phyloP scores from a whole-genome alignment of 2,797 vertebrate species.

The Lophotriccus pileatus region DNA sequence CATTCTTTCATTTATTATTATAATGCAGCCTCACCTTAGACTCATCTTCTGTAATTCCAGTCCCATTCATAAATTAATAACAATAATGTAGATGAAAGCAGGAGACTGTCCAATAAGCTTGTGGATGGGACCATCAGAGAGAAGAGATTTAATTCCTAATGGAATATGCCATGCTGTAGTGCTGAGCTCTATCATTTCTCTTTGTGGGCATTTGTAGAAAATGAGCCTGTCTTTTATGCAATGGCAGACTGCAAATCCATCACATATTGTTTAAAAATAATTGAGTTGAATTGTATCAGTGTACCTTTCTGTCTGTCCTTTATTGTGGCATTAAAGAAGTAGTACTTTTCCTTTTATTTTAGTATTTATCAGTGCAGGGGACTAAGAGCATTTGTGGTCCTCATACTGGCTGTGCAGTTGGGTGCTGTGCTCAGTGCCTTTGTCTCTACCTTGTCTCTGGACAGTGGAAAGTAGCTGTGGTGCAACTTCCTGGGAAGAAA shows the following conservation, averaged over 20 bases:
- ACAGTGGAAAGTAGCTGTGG: not conserved
- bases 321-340: not conserved
- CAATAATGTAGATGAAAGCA: slow-evolving; percentile 72
- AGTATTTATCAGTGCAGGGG: not conserved
- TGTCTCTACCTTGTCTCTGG: not conserved
- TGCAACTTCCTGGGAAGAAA: not conserved
- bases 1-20: slow-evolving; percentile 72
- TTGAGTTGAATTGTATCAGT: not conserved
- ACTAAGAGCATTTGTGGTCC: not conserved
- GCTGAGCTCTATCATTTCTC: slow-evolving; percentile 54
- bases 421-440: not conserved
- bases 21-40: slow-evolving; percentile 62
- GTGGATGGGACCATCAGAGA: slow-evolving; percentile 69
- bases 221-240: slow-evolving; percentile 29
- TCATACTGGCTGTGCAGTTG: not conserved
- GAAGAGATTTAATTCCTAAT: slow-evolving; percentile 64
- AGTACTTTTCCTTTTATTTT: not conserved
- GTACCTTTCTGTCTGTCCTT: not conserved
- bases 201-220: slow-evolving; percentile 57
- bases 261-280: slow-evolving; percentile 47
- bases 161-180: slow-evolving; percentile 19
- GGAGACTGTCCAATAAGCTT: slow-evolving; percentile 57
- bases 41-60: slow-evolving; percentile 67
- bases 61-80: slow-evolving; percentile 74
- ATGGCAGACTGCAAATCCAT: slow-evolving; percentile 8